These are phyloP conservation scores for Lasioglossum leucozonium DNA, from an alignment of 2,888 invertebrate species.

Conservation along the genomic window DNA sequence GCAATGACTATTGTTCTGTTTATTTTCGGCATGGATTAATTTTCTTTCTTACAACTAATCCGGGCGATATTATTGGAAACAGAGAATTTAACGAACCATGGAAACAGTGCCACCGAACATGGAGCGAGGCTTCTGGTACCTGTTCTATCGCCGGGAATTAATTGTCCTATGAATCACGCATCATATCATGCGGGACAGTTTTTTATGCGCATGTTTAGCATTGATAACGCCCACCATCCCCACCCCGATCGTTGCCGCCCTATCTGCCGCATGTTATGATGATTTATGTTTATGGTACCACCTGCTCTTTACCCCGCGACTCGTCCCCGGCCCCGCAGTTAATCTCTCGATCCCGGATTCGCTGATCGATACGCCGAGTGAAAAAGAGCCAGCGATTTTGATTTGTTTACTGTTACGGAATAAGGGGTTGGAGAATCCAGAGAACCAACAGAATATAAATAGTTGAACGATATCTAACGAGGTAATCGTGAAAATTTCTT, in stretches of 20 bases:
- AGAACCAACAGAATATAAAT: neutral
- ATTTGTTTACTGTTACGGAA: neutral
- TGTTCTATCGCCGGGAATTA: conserved; percentile 74
- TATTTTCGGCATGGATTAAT: too few relatives aligned
- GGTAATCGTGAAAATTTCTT: neutral
- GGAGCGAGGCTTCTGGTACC: conserved; percentile 14
- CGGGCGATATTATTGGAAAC: neutral
- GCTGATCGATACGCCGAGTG: conserved; percentile 23
- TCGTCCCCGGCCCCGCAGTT: conserved; percentile 39
- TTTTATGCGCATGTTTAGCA: conserved; percentile 82
- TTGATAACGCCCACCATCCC: conserved; percentile 78
- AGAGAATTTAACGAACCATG: conserved; percentile 40
- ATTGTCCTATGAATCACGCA: conserved; percentile 83
- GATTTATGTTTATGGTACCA: conserved; percentile 79
- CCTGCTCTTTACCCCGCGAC: conserved; percentile 65
- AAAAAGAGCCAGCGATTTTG: neutral
- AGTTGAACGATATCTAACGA: neutral
- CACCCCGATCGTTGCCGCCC: conserved; percentile 45
- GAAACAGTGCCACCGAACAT: conserved; percentile 15
- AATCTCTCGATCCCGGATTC: conserved; percentile 42
- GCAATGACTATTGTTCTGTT: too few relatives aligned
- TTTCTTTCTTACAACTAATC: neutral
- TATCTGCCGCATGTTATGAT: conserved; percentile 76
- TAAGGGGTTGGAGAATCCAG: neutral
- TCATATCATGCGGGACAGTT: conserved; percentile 78